Base-by-base conservation (phyloP, 2,113 vertebrate species). In the Arenaria interpres region DNA sequence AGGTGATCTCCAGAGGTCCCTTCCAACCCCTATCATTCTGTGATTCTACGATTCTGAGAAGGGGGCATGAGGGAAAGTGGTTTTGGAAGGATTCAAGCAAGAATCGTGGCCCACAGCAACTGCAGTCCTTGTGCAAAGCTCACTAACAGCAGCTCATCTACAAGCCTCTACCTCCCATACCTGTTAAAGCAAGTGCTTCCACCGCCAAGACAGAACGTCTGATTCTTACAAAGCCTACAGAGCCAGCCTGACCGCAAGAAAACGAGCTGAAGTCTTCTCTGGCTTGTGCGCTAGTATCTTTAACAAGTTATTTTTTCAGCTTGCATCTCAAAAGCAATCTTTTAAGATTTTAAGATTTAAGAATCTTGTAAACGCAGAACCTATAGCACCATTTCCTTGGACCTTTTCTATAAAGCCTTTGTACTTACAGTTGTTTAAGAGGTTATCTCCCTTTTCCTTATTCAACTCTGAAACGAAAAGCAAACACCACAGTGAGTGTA, bases 391-490 rank as follows among this genome's bases (percentile, higher is more conserved):
- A 28, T 6, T 14, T 68, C 28, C 20, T 32, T 21, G 10, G 69
- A 72, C 4, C 7, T 51, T 60, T 79, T 82, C 20, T 41, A 39
- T 13, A 81, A 91, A 64, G 7, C 30, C 72, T 45, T 88, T 81
- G 14, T 89, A 98, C 98, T 98, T 93, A 98, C 98, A 91, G 41
- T 95, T 98, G 82, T 98, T 98, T 76, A 98, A 81, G 94, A 98
- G 97, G 73, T 98, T 92, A 28, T 97, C 96, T 71, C 98, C 98
- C 16, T 96, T 96, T 90, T 83, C 81, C 74, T 72, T 85, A 64
- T 95, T 97, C 54, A 98, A 57, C 81, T 93, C 98, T 98, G 96
- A 50, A 97, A 97, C 56, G 50, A 91, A 95, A 95, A 96, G 25
- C 22, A 95, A 83, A 93, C 6, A 92, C 39, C 25, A 84, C 35